Conservation (phyloP, 2,113 vertebrate genomes). For the Stomatorhinus ivindoensis region DNA sequence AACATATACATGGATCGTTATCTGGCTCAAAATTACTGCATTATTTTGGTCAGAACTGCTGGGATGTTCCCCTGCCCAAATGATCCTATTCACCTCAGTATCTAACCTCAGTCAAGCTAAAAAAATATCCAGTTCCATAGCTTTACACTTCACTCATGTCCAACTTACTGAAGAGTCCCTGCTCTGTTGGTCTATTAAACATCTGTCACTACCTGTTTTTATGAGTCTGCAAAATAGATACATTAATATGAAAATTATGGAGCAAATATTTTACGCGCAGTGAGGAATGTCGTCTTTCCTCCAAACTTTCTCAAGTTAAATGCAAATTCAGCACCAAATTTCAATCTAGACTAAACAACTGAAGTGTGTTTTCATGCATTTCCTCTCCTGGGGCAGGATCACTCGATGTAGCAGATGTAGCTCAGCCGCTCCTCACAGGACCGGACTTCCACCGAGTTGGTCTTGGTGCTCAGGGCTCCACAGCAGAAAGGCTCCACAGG, state of each 20-base stretch:
- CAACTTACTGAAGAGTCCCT: too few species aligned
- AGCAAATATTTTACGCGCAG: neutral
- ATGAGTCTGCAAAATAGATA: neutral
- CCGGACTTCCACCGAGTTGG: neutral
- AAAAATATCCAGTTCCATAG: neutral
- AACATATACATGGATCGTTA: neutral
- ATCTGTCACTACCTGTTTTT: neutral
- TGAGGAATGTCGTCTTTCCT: neutral
- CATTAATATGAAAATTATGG: neutral
- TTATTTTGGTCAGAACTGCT: neutral
- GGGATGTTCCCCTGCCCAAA: neutral
- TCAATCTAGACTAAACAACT: too few species aligned
- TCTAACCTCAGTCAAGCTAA: neutral
- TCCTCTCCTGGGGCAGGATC: neutral
- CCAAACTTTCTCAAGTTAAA: too few species aligned
- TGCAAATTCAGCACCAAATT: too few species aligned
- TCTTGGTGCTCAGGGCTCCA: conserved; percentile 29
- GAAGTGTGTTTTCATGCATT: too few species aligned
- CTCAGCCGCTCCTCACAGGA: neutral
- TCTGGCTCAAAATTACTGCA: neutral
- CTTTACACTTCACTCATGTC: neutral
- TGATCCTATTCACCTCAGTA: neutral
- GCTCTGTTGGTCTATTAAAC: too few species aligned
- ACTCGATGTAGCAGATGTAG: neutral
- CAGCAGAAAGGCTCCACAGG: conserved; percentile 26